Evolutionary conservation across 92 coral and sea anemone genomes (phyloP).

Genomic region (Micromussa lordhowensis): DNA sequence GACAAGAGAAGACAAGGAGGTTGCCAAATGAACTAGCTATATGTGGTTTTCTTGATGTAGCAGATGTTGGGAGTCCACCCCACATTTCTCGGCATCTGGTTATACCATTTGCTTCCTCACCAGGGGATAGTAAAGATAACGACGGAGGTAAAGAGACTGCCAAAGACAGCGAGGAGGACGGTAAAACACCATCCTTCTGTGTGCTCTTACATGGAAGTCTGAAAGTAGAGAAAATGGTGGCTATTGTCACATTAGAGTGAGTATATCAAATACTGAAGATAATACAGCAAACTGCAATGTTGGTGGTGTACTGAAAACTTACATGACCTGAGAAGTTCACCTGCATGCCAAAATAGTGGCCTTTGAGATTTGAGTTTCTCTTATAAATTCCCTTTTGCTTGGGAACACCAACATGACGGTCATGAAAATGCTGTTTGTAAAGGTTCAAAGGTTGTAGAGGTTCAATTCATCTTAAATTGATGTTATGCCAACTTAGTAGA

Average conservation of each 20-base stretch:
- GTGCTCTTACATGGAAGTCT: conserved; percentile 97
- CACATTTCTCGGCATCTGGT: conserved; percentile 91
- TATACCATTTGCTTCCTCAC: conserved; percentile 62
- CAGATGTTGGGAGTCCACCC: conserved; percentile 88
- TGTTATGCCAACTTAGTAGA: too few relatives aligned
- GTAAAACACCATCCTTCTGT: conserved; percentile 96
- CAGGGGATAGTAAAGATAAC: conserved; percentile 48
- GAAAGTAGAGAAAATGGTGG: conserved; percentile 98
- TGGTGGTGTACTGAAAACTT: too few relatives aligned
- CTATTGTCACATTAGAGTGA: conserved; percentile 94
- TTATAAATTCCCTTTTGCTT: too few relatives aligned
- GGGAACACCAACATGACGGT: too few relatives aligned
- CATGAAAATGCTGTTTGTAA: too few relatives aligned
- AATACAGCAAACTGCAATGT: too few relatives aligned
- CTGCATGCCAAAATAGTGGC: too few relatives aligned
- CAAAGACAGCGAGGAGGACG: conserved; percentile 85
- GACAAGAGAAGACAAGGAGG: conserved; percentile 71
- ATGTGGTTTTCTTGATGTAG: conserved; percentile 91
- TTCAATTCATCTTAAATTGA: too few relatives aligned
- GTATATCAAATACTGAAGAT: conserved; percentile 24
- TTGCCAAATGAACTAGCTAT: conserved; percentile 89
- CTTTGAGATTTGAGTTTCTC: too few relatives aligned
- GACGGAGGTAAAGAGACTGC: conserved; percentile 46
- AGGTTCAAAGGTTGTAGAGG: too few relatives aligned
- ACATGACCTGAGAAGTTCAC: too few relatives aligned